These are phyloP conservation scores for Clitarchus hookeri DNA, from an alignment of 2,888 invertebrate species.

Conservation along the genomic window DNA sequence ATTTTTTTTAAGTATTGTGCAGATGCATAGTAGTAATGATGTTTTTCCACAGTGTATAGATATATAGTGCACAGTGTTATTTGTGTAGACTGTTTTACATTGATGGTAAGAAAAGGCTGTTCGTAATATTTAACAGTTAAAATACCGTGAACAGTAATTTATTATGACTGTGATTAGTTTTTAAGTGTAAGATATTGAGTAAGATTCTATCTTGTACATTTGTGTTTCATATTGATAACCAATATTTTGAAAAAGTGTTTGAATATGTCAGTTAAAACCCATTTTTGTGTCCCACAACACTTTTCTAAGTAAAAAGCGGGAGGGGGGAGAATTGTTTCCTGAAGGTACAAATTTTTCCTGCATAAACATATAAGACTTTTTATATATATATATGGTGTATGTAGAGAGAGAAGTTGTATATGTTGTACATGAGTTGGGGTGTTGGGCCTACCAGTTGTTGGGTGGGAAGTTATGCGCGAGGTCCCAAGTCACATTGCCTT, in stretches of 20 bases:
- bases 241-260: conserved; percentile 31
- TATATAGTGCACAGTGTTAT: conserved; percentile 21
- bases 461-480: neutral
- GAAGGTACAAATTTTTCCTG: conserved; percentile 39
- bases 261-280: conserved; percentile 3
- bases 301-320: conserved; percentile 16
- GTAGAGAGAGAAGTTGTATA: conserved; percentile 19
- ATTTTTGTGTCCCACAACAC: conserved; percentile 10
- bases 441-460: neutral
- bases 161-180: conserved; percentile 41
- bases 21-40: neutral
- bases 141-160: conserved; percentile 33
- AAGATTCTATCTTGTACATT: conserved; percentile 33
- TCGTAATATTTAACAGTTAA: conserved; percentile 26
- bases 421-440: neutral
- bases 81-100: conserved; percentile 35
- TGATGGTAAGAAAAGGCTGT: conserved; percentile 32
- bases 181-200: conserved; percentile 22
- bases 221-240: conserved; percentile 31
- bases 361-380: conserved; percentile 28
- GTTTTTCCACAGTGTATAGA: conserved; percentile 5
- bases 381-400: conserved; percentile 32
- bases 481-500: neutral
- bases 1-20: conserved; percentile 14
- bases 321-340: conserved; percentile 30